Percentiles rank a stretch among this genome's conserved stretches.
phyloP scores from a whole-genome alignment of 2,888 invertebrate species.

The Dione juno region DNA sequence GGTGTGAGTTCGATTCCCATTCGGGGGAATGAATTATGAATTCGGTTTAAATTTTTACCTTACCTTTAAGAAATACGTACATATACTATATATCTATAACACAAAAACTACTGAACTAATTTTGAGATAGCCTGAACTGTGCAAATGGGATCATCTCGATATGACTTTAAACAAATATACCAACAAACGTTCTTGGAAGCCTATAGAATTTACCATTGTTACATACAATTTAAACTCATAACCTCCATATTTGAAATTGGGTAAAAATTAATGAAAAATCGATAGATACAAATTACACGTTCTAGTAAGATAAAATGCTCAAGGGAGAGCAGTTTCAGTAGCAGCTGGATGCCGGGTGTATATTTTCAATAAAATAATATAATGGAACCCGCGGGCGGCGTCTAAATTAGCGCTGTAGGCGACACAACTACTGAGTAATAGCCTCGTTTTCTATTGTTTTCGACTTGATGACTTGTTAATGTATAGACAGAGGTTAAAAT shows the following conservation, averaged over 20 bases:
- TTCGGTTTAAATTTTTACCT: no score
- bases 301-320: background rate
- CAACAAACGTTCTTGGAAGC: no score
- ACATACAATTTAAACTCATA: no score
- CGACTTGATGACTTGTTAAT: background rate
- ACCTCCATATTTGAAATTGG: no score
- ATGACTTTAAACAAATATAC: no score
- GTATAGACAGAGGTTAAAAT: background rate
- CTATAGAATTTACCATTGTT: no score
- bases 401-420: constrained; percentile 6
- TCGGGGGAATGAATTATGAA: no score
- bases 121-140: no score
- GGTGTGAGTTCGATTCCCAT: background rate
- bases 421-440: background rate
- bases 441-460: background rate
- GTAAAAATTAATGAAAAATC: background rate
- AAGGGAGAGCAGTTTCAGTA: constrained; percentile 14
- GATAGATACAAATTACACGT: background rate
- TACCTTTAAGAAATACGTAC: no score
- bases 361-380: constrained; percentile 44
- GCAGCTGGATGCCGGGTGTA: constrained; percentile 37
- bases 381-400: constrained; percentile 23
- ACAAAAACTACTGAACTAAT: no score
- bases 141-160: no score
- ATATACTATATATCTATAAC: no score